Evolutionary conservation across 2,797 vertebrate genomes (phyloP).

Genomic region (Eulemur mongoz): DNA sequence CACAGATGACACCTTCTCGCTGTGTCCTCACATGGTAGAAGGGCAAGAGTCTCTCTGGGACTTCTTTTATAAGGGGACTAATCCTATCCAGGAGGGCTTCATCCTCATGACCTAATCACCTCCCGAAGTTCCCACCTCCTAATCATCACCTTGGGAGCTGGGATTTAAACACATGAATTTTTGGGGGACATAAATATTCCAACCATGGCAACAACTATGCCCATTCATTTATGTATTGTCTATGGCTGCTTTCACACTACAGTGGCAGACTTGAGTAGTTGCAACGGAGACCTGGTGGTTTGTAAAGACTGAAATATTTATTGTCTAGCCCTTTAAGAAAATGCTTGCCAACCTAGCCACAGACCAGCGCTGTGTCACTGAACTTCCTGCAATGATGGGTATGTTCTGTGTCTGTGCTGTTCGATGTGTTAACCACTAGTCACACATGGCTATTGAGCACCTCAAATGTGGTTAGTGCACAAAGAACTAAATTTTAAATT

Average conservation of each 20-base stretch:
- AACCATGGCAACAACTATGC: background rate
- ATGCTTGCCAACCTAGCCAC: background rate
- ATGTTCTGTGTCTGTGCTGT: background rate
- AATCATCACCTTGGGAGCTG: background rate
- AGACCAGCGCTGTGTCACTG: background rate
- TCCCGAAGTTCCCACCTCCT: background rate
- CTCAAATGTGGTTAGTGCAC: background rate
- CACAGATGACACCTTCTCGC: background rate
- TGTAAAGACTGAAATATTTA: background rate
- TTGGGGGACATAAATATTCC: background rate
- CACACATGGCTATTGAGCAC: background rate
- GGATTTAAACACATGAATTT: background rate
- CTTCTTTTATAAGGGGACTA: background rate
- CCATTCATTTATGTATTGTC: background rate
- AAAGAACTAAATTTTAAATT: background rate
- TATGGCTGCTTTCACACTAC: background rate
- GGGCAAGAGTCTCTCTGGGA: background rate
- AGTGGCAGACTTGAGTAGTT: background rate
- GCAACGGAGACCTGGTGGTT: background rate
- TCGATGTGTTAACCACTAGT: background rate
- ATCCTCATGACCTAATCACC: background rate
- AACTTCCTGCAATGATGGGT: background rate
- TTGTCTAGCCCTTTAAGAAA: background rate
- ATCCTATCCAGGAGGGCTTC: background rate
- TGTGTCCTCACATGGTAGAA: background rate